These are phyloP conservation scores for Elmis aenea DNA, from an alignment of 2,888 invertebrate genomes.

Conservation along the genomic window DNA sequence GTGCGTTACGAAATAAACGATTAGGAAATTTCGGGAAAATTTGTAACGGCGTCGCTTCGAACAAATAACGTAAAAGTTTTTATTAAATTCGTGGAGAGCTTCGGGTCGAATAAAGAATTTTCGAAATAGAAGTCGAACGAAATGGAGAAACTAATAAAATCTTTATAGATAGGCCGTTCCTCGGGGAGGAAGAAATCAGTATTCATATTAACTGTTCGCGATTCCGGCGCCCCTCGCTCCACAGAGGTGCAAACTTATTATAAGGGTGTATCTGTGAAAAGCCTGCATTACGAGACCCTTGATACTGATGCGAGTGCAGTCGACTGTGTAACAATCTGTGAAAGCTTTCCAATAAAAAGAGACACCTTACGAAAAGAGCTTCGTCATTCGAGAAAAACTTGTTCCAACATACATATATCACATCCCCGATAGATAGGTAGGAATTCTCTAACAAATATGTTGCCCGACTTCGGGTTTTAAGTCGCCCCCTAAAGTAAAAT, in stretches of 20 bases:
- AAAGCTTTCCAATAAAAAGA: constrained; percentile 39
- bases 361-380: constrained; percentile 19
- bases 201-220: constrained; percentile 44
- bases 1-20: constrained; percentile 1
- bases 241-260: constrained; percentile 46
- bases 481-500: no score
- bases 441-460: no score
- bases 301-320: constrained; percentile 41
- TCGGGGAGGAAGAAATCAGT: constrained; percentile 37
- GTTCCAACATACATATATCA: no score
- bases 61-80: no score
- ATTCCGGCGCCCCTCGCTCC: constrained; percentile 32
- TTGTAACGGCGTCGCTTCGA: no score
- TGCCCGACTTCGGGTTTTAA: no score
- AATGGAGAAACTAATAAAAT: no score
- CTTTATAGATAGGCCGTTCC: constrained; percentile 33
- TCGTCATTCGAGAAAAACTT: no score
- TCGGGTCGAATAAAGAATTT: no score
- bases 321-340: constrained; percentile 41
- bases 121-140: no score
- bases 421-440: no score
- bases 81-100: no score
- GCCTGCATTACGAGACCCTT: constrained; percentile 42
- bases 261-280: constrained; percentile 43
- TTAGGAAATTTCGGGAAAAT: background rate